Conservation (phyloP, 2,888 invertebrate species). For the Dyspetes luteomarginatus region DNA sequence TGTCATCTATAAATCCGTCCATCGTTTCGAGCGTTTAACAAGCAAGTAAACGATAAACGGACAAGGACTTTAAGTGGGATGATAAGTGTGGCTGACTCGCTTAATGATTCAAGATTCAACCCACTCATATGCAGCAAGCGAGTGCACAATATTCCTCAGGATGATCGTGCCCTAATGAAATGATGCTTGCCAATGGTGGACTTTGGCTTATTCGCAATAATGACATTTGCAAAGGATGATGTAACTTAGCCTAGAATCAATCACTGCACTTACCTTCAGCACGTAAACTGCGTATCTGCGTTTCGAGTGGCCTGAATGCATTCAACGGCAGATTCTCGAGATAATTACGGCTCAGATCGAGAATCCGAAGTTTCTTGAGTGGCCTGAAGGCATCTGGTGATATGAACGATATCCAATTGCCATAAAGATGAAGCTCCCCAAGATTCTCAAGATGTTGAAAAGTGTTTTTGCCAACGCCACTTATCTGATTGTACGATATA, state of each 20-base stretch:
- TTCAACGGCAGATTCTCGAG: slow-evolving; percentile 92
- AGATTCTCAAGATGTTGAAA: slow-evolving; percentile 91
- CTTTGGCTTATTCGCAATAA: not conserved
- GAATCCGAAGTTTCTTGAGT: slow-evolving; percentile 89
- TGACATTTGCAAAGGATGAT: not conserved
- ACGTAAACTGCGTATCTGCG: slow-evolving; percentile 90
- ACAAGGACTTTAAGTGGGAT: too few relatives aligned
- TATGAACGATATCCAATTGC: slow-evolving; percentile 92
- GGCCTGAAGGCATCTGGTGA: slow-evolving; percentile 91
- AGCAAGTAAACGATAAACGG: too few relatives aligned
- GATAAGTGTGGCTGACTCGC: not conserved
- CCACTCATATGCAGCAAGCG: not conserved
- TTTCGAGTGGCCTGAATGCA: slow-evolving; percentile 91
- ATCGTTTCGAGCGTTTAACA: too few relatives aligned
- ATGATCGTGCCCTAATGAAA: not conserved
- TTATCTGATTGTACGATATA: slow-evolving; percentile 92
- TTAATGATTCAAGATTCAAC: not conserved
- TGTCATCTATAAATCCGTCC: too few relatives aligned
- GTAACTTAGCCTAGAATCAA: not conserved
- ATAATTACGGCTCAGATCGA: slow-evolving; percentile 93
- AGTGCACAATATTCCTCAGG: not conserved
- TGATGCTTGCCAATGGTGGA: not conserved
- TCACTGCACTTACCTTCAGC: slow-evolving; percentile 89
- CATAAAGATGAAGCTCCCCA: slow-evolving; percentile 90
- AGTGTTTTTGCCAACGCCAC: slow-evolving; percentile 89